These are phyloP conservation scores for Falco novaeseelandiae DNA, from an alignment of 2,797 vertebrate genomes.

Conservation along the genomic window DNA sequence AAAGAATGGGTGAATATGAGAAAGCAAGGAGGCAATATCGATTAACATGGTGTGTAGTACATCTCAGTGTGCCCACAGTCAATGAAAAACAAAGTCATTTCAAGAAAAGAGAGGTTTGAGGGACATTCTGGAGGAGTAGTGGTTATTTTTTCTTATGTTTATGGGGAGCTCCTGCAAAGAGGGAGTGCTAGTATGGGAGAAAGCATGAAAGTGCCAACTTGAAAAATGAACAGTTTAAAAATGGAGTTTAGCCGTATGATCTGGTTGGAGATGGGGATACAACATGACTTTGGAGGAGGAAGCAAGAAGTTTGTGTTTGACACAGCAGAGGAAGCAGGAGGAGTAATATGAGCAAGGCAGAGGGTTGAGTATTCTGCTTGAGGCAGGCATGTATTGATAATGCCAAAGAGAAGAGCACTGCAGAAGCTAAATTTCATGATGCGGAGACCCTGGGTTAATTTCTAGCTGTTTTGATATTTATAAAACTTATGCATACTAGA, in stretches of 20 bases:
- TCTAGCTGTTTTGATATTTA: background rate
- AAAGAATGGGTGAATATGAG: background rate
- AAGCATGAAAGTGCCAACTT: slow-evolving; percentile 63
- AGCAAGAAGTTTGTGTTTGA: slow-evolving; percentile 33
- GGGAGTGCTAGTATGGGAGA: slow-evolving; percentile 53
- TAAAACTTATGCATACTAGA: background rate
- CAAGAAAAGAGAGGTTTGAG: slow-evolving; percentile 28
- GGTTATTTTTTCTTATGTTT: slow-evolving; percentile 61
- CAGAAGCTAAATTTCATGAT: background rate
- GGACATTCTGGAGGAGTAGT: slow-evolving; percentile 39
- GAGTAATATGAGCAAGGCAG: background rate
- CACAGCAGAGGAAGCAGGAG: background rate
- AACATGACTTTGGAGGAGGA: slow-evolving; percentile 27
- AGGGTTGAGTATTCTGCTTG: background rate
- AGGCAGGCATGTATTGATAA: background rate
- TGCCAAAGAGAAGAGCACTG: background rate
- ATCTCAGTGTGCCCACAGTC: background rate
- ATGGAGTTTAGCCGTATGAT: background rate
- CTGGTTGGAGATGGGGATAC: background rate
- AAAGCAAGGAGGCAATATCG: slow-evolving; percentile 37
- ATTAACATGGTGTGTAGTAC: slow-evolving; percentile 19
- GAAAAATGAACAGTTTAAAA: slow-evolving; percentile 62
- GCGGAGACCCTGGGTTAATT: background rate
- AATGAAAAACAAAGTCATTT: slow-evolving; percentile 47
- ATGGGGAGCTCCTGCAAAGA: slow-evolving; percentile 41